Evolutionary conservation across 2,888 invertebrate species (phyloP), one percentile per base, ranked within the genome.

Genomic region (Eupsilia transversa): DNA sequence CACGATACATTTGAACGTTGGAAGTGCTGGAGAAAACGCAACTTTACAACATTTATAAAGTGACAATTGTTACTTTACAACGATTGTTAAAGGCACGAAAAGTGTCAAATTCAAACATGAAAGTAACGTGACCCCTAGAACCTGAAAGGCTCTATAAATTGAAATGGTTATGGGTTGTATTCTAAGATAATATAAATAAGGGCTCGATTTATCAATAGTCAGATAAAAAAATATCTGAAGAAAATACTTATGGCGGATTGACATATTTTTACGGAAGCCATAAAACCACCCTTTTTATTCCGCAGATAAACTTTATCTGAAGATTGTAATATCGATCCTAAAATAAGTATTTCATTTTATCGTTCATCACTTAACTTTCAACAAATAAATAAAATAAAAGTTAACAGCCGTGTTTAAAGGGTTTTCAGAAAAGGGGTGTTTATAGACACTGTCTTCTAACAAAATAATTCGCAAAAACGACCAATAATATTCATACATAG

Each of bases 1-100:
- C 27, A 30, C 23, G n/a, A 12, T 63, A 54, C 59, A 80, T 75
- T 75, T 54, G 9, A 54, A 38, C 17, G 33, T 43, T 63, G 14
- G 20, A 49, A 41, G 9, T 46, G 3, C 17, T 30, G 2, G 14
- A 27, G 10, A 12, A 30, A 46, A 33, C 20, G 3, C 52, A 23
- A 52, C n/a, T 41, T n/a, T 27, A 41, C 10, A 23, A 20, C 0
- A 33, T 2, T 10, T 30, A n/a, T n/a, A n/a, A n/a, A n/a, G n/a
- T n/a, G n/a, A n/a, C n/a, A n/a, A n/a, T n/a, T n/a, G n/a, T n/a
- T n/a, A n/a, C n/a, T n/a, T 41, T 41, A 41, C 41, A 38, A 38
- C 38, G 38, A 10, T 38, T 38, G 10, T 3, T 2, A 46, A 46
- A 2, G 23, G 20, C 23, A 20, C 10, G 17, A 20, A 38, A 35